A percentile compares a stretch with the other conserved stretches of the same genome.
Conservation (phyloP, 1,140 invertebrate species). For the Brachionus rubens region DNA sequence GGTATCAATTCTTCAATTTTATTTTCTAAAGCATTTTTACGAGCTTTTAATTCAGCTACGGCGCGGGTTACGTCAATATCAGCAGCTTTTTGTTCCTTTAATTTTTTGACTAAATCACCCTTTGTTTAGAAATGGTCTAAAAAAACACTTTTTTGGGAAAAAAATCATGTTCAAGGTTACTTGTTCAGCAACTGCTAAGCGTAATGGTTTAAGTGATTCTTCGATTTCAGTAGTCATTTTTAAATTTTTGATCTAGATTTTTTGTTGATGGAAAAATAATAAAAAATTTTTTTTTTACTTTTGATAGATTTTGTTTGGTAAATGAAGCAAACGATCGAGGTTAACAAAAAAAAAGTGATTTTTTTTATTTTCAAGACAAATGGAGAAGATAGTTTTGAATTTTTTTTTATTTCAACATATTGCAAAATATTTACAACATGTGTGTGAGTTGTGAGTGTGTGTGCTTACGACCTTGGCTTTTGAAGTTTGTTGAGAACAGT, state of each 20-base stretch:
- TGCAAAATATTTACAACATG: conserved; percentile 23
- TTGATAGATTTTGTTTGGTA: too few relatives aligned
- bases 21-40: conserved; percentile 30
- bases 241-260: background rate
- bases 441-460: background rate
- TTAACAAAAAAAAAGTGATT: too few relatives aligned
- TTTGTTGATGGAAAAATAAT: background rate
- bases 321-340: too few relatives aligned
- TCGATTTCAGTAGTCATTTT: conserved; percentile 39
- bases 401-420: background rate
- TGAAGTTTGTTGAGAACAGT: background rate
- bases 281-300: background rate
- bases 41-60: conserved; percentile 34
- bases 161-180: background rate
- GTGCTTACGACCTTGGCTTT: background rate
- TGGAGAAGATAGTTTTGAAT: background rate
- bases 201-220: conserved; percentile 35
- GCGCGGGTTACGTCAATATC: conserved; percentile 27
- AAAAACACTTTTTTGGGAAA: background rate
- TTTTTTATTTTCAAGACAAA: too few relatives aligned
- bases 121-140: background rate
- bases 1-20: conserved; percentile 40
- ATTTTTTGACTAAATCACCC: conserved; percentile 43
- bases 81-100: conserved; percentile 18
- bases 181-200: conserved; percentile 23